phyloP scores from a whole-genome alignment of 2,113 vertebrate species.

The Boulengeromyrus knoepffleri region DNA sequence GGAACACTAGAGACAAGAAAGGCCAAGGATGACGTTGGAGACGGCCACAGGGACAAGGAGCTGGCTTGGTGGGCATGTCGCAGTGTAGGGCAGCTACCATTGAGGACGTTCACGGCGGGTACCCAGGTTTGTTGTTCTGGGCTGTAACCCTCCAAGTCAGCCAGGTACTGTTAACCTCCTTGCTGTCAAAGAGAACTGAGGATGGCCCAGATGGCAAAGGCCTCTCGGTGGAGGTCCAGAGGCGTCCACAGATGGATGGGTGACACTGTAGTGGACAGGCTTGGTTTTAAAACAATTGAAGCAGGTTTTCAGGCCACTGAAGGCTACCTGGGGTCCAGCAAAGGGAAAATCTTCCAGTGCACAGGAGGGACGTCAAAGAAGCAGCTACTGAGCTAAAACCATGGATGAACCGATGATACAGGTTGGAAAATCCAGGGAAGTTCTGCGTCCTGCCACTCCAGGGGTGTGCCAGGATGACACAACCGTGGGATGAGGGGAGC shows the following conservation, averaged over 20 bases:
- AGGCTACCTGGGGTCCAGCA: too few species aligned
- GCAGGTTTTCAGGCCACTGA: too few species aligned
- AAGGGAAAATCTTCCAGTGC: too few species aligned
- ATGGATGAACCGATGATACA: too few species aligned
- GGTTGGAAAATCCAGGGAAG: too few species aligned
- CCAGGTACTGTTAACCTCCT: background rate
- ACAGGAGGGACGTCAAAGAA: too few species aligned
- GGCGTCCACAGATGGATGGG: background rate
- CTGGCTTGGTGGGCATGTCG: background rate
- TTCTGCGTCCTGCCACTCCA: too few species aligned
- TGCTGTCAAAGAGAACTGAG: background rate
- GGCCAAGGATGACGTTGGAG: background rate
- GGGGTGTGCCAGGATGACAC: background rate
- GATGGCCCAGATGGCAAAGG: background rate
- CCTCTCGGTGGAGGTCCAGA: background rate
- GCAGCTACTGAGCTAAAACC: too few species aligned
- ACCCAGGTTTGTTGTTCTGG: background rate
- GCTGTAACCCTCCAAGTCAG: background rate
- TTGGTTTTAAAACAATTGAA: background rate
- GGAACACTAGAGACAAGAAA: background rate
- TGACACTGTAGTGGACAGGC: background rate
- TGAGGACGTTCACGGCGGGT: background rate
- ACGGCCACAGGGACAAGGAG: background rate
- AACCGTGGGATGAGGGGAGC: background rate
- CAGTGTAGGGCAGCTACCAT: background rate